These are phyloP conservation scores for Aphidius ervi DNA, from an alignment of 1,140 invertebrate species.

Conservation along the genomic window DNA sequence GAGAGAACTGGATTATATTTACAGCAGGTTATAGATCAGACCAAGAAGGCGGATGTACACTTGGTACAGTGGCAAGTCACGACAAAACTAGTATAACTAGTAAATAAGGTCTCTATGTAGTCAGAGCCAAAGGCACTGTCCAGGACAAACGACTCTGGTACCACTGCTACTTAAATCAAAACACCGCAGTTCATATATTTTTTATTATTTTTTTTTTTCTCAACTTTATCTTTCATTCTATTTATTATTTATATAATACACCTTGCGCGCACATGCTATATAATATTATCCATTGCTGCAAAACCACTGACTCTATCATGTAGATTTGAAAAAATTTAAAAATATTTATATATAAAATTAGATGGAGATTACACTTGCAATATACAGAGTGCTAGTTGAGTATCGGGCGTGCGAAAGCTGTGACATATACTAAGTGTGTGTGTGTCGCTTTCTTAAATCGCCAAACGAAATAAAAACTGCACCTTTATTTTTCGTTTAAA, in stretches of 20 bases:
- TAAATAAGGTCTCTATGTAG: not conserved
- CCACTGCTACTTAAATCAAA: no score
- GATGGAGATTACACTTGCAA: not conserved
- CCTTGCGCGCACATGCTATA: no score
- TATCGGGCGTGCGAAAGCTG: slow-evolving; percentile 51
- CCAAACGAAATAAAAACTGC: slow-evolving; percentile 24
- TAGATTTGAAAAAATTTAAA: no score
- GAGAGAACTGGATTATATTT: no score
- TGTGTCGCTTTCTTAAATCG: slow-evolving; percentile 53
- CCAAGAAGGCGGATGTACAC: slow-evolving; percentile 23
- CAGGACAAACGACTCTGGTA: not conserved
- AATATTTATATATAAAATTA: no score
- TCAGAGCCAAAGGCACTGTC: slow-evolving; percentile 1
- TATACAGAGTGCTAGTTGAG: not conserved
- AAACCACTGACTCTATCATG: no score
- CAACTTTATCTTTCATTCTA: no score
- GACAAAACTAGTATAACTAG: not conserved
- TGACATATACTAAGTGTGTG: slow-evolving; percentile 43
- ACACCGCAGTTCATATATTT: no score
- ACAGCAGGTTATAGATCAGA: not conserved
- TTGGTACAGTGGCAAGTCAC: slow-evolving; percentile 21
- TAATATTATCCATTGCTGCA: no score
- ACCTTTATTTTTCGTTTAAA: not conserved
- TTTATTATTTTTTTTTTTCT: no score
- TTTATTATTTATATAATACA: no score